Base-by-base conservation (phyloP, 2,888 invertebrate species). In the Halictus quadricinctus region DNA sequence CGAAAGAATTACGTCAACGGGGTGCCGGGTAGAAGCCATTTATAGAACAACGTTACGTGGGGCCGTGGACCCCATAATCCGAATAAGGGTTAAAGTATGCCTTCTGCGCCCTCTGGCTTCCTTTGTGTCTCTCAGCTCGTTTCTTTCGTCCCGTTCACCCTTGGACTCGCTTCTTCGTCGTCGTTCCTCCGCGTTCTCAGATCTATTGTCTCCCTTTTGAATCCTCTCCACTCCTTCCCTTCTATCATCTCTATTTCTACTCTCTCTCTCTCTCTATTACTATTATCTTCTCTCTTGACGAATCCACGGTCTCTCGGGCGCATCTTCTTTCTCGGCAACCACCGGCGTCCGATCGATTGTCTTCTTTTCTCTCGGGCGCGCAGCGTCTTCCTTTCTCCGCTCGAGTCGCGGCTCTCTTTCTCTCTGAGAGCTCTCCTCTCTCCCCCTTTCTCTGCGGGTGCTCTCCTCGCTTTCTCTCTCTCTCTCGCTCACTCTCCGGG, bases 371-470 rank as follows among this genome's bases (percentile, higher is more conserved):
- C 70, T 84, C 50, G 15, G 6, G 25, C n/a, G 15, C 5, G 50
- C 8, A 18, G 7, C 29, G 15, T 64, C 29, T 64, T 25, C 82
- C 73, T 72, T 70, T 72, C 70, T 81, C 78, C 15, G 41, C 48
- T 78, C 21, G 74, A 41, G 36, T 60, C 73, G 75, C 69, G 82
- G 29, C 72, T 74, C 79, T 70, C 72, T 76, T 69, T 81, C 13
- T 60, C 69, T 66, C 46, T 29, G 36, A 6, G 2, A 18, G 50
- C 78, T 43, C 76, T 29, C 41, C 46, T 13, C 70, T 29, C 70
- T 48, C 74, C 72, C 79, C 66, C 72, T 76, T 69, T 81, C 13
- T 60, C 69, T 66, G 50, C 25, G 36, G 8, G 7, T 7, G 50
- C 78, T 43, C 76, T 29, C 41, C 46, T 13, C 76, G 5, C 36